These are phyloP conservation scores for Alcedo quadribrachys DNA, from an alignment of 2,797 vertebrate genomes.

Conservation along the genomic window DNA sequence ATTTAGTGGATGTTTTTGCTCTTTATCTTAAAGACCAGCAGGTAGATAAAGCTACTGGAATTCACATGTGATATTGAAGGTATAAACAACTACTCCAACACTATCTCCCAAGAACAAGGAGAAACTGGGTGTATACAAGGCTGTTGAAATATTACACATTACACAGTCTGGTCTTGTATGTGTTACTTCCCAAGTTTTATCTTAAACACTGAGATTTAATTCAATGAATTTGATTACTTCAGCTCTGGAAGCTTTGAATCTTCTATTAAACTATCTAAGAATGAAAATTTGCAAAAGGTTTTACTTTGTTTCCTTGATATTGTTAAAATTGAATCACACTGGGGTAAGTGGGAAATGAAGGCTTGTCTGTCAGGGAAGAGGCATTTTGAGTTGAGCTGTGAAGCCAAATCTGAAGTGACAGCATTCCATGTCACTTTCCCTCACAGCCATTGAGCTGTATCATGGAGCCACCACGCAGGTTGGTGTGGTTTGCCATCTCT, in stretches of 20 bases:
- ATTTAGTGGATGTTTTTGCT: background rate
- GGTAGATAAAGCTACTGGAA: background rate
- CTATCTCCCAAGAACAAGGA: background rate
- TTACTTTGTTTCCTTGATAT: background rate
- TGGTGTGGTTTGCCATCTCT: background rate
- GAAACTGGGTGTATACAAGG: background rate
- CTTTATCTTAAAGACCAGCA: background rate
- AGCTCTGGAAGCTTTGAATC: background rate
- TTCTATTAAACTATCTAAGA: background rate
- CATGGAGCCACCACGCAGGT: background rate
- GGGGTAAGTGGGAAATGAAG: background rate
- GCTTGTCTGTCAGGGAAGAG: background rate
- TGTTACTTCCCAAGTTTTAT: background rate
- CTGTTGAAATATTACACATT: background rate
- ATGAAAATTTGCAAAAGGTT: background rate
- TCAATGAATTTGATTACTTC: background rate
- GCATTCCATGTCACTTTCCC: accelerated
- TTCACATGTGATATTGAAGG: background rate
- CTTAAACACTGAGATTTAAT: background rate
- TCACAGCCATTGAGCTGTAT: background rate
- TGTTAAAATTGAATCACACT: accelerated
- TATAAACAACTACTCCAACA: background rate
- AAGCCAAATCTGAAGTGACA: background rate
- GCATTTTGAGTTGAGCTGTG: background rate
- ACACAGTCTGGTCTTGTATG: background rate